Base-by-base conservation (phyloP, 2,113 vertebrate genomes). In the Anolis sagrei region DNA sequence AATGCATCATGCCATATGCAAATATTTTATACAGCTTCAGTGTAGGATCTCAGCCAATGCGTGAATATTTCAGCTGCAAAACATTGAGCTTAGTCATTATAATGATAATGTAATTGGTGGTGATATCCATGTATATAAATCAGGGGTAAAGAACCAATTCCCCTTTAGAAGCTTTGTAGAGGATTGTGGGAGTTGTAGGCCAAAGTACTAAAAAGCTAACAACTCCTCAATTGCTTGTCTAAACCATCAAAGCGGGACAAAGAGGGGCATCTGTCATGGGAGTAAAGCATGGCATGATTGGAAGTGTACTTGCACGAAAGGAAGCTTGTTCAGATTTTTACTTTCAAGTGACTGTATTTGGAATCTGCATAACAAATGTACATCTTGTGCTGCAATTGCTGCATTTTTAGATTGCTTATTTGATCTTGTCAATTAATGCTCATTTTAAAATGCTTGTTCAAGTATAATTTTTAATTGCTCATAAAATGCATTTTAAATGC, bases 391-490 rank as follows among this genome's bases (percentile, higher is more conserved):
- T 32, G 3, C 70, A 19, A 23, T 48, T 61, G 66, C 76, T 79
- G 48, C 39, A 44, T 62, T 36, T 79, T 86, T 44, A 72, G 76
- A 79, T 58, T 62, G 69, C 76, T 79, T 74, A 79, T 78, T 77
- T 84, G 75, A 78, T 79, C 76, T 79, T 64, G 36, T 86, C 76
- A 86, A 79, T 86, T 86, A 79, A 79, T 61, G 69, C 27, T 79
- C 77, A 79, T 79, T 79, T 80, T 80, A 62, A 86, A 86, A 80
- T 64, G 84, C 77, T 86, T 86, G 54, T 85, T 85, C 84, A 73
- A 73, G 84, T 54, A 61, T 85, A 79, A 79, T 85, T 79, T 85
- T 85, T 85, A 85, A 85, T 79, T 85, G 76, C 76, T 85, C 69
- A 64, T 79, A 85, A 85, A 85, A 85, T 73, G 69, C 76, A 73